Conservation (phyloP, 2,888 invertebrate genomes). For the Drymonia ruficornis region DNA sequence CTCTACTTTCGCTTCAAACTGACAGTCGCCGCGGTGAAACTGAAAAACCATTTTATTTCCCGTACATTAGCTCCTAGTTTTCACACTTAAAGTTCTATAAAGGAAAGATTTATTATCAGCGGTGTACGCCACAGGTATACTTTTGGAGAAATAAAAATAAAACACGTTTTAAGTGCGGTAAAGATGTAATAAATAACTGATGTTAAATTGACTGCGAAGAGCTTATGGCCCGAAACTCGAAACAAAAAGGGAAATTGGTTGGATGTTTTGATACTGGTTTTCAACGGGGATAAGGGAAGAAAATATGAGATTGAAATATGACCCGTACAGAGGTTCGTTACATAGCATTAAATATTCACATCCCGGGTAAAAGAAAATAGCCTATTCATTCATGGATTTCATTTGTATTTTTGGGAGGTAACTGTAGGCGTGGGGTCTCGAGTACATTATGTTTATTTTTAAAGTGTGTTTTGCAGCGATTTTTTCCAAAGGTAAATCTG, state of each 20-base stretch:
- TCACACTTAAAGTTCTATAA: conserved; percentile 61
- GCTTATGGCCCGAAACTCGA: conserved; percentile 71
- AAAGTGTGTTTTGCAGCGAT: not conserved
- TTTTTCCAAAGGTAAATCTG: no score
- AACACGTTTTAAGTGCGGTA: conserved; percentile 69
- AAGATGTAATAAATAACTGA: conserved; percentile 77
- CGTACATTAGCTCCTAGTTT: conserved; percentile 61
- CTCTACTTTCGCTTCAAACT: conserved; percentile 11
- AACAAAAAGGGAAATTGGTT: conserved; percentile 60
- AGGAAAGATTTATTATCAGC: conserved; percentile 62
- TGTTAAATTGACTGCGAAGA: conserved; percentile 80
- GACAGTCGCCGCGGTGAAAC: conserved; percentile 27
- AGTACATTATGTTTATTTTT: not conserved
- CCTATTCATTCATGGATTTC: conserved; percentile 2
- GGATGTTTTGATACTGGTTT: conserved; percentile 43
- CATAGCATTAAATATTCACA: conserved; percentile 8
- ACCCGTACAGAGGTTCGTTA: conserved; percentile 4
- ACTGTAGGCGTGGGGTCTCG: conserved; percentile 9
- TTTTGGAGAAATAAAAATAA: conserved; percentile 61
- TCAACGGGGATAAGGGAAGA: conserved; percentile 25
- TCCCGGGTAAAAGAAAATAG: conserved; percentile 1
- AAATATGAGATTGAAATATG: conserved; percentile 16
- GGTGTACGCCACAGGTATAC: conserved; percentile 55
- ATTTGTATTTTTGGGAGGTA: conserved; percentile 5
- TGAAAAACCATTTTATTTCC: conserved; percentile 51